Conservation (phyloP, 2,888 invertebrate species). For the Drymonia ruficornis region DNA sequence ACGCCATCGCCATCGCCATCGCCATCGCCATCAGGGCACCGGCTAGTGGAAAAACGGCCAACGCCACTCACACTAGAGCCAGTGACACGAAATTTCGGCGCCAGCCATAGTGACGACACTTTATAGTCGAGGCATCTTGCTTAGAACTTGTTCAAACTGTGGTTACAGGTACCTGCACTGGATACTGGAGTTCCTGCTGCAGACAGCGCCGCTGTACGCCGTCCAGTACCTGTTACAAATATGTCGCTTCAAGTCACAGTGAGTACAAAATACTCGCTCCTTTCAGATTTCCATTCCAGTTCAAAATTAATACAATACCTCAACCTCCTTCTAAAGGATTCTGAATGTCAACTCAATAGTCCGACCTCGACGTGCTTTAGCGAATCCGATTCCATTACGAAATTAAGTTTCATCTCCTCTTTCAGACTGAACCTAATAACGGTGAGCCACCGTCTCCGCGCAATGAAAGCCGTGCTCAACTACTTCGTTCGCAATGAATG, state of each 20-base stretch:
- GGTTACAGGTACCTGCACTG: slow-evolving; percentile 18
- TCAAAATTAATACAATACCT: too few relatives aligned
- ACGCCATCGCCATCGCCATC: too few relatives aligned
- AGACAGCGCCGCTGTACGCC: slow-evolving; percentile 20
- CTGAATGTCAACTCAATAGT: too few relatives aligned
- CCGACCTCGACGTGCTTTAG: too few relatives aligned
- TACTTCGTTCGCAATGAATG: slow-evolving; percentile 18
- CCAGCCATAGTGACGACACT: too few relatives aligned
- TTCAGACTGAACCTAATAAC: slow-evolving; percentile 19
- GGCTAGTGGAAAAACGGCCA: too few relatives aligned
- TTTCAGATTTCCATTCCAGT: too few relatives aligned
- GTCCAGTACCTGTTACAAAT: slow-evolving; percentile 12
- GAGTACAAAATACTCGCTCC: slow-evolving; percentile 9
- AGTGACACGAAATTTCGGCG: too few relatives aligned
- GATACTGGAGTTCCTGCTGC: slow-evolving; percentile 15
- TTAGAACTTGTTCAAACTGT: neutral
- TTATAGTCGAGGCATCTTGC: too few relatives aligned
- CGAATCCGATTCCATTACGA: too few relatives aligned
- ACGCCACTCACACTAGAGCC: too few relatives aligned
- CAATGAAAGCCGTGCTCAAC: slow-evolving; percentile 16
- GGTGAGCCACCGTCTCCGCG: slow-evolving; percentile 13
- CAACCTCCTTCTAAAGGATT: neutral
- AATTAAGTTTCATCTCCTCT: neutral
- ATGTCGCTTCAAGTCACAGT: slow-evolving; percentile 16
- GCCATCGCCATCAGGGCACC: too few relatives aligned